These are phyloP conservation scores for Falco concolor DNA, from an alignment of 2,797 vertebrate species.

Conservation along the genomic window DNA sequence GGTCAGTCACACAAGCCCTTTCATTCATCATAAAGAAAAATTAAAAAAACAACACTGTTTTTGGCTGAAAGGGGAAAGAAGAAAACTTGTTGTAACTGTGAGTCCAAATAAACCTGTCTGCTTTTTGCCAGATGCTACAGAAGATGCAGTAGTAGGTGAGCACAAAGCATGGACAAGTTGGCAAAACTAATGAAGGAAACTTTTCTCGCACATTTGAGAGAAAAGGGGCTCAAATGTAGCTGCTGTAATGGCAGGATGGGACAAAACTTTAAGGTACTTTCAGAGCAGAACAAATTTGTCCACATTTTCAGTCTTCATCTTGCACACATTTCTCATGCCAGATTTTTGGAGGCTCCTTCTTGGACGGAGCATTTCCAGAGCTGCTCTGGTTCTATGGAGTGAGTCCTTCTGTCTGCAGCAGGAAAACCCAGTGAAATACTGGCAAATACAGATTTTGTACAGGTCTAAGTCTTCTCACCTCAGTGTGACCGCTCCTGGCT, in stretches of 20 bases:
- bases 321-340: background rate
- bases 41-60: background rate
- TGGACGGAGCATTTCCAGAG: background rate
- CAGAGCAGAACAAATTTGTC: background rate
- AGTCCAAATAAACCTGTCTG: background rate
- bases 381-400: background rate
- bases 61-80: background rate
- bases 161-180: background rate
- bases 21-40: background rate
- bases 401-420: background rate
- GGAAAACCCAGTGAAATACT: background rate
- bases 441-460: background rate
- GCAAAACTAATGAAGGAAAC: background rate
- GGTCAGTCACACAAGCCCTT: background rate
- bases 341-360: background rate
- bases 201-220: background rate
- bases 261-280: background rate
- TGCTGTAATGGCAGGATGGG: background rate
- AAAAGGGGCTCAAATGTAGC: background rate
- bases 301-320: background rate
- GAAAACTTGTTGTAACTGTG: background rate
- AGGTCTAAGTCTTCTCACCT: background rate
- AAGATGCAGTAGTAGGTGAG: background rate
- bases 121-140: background rate
- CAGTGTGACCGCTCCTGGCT: accelerated